Percentiles rank a stretch among this genome's conserved stretches.
Conservation (phyloP, 2,113 vertebrate species). For the Gila orcuttii region DNA sequence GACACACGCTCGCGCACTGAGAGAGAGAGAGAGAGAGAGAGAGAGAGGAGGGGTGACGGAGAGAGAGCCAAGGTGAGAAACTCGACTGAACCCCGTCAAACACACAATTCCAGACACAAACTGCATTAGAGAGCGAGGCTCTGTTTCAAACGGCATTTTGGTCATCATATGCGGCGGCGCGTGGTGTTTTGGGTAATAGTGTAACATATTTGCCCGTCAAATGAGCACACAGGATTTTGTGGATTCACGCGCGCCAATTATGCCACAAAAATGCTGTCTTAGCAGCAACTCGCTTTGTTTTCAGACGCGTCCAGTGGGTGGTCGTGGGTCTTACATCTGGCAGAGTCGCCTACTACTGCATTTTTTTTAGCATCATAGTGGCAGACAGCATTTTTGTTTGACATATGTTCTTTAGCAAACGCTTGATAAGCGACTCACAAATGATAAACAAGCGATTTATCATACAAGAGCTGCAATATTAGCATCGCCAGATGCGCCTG, state of each 20-base stretch:
- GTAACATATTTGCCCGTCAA: neutral
- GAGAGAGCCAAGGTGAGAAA: conserved; percentile 42
- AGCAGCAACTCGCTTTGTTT: neutral
- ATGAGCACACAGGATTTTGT: neutral
- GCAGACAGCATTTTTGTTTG: neutral
- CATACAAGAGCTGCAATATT: neutral
- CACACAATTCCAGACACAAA: conserved; percentile 11
- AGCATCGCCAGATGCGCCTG: neutral
- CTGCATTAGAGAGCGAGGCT: conserved; percentile 1
- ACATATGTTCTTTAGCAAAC: neutral
- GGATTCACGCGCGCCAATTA: neutral
- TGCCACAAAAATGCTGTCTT: neutral
- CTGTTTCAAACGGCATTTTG: conserved; percentile 26
- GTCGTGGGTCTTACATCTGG: neutral
- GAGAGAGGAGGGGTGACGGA: conserved; percentile 30
- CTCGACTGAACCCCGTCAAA: conserved; percentile 17
- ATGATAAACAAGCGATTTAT: neutral
- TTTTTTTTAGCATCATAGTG: neutral
- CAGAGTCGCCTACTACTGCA: neutral
- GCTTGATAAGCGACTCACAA: neutral
- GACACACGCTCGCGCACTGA: conserved; percentile 9
- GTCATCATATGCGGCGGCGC: neutral
- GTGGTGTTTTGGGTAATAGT: neutral
- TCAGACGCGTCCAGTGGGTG: neutral
- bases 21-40: conserved; percentile 42